Evolutionary conservation across 2,888 invertebrate species (phyloP).

Genomic region (Clostera curtula): DNA sequence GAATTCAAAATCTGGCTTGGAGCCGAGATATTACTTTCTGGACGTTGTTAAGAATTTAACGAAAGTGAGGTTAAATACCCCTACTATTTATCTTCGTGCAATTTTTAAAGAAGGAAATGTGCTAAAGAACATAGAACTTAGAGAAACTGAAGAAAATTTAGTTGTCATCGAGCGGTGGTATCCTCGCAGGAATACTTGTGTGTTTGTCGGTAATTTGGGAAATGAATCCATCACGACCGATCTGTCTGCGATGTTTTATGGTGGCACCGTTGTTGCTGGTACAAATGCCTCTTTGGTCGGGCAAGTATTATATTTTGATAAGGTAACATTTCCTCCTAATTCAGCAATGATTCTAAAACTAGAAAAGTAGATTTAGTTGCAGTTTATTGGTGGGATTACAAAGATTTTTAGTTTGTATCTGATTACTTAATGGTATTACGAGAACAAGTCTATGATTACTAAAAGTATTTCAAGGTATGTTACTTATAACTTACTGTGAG

Average conservation of each 20-base stretch:
- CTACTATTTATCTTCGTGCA: conserved; percentile 83
- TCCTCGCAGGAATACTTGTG: conserved; percentile 85
- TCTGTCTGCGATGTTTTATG: conserved; percentile 84
- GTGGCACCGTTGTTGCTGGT: conserved; percentile 73
- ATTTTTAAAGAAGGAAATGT: conserved; percentile 78
- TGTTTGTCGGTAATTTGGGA: conserved; percentile 84
- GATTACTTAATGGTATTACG: too few species aligned
- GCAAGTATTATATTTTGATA: conserved; percentile 54
- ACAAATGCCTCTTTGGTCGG: conserved; percentile 54
- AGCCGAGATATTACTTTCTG: conserved; percentile 66
- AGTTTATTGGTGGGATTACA: too few species aligned
- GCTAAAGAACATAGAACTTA: conserved; percentile 80
- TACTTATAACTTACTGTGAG: not conserved
- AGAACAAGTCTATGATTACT: too few species aligned
- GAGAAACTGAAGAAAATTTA: conserved; percentile 77
- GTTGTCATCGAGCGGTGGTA: conserved; percentile 85
- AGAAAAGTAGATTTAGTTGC: conserved; percentile 56
- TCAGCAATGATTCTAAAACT: conserved; percentile 60
- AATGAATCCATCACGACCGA: conserved; percentile 76
- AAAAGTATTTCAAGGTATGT: too few species aligned
- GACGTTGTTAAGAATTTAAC: conserved; percentile 76
- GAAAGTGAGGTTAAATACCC: conserved; percentile 75
- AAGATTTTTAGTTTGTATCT: not conserved
- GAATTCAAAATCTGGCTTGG: conserved; percentile 74
- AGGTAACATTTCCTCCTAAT: conserved; percentile 56